Evolutionary conservation across 2,797 vertebrate species (phyloP), one percentile per base, ranked within the genome.

Genomic region (Protosalanx chinensis): DNA sequence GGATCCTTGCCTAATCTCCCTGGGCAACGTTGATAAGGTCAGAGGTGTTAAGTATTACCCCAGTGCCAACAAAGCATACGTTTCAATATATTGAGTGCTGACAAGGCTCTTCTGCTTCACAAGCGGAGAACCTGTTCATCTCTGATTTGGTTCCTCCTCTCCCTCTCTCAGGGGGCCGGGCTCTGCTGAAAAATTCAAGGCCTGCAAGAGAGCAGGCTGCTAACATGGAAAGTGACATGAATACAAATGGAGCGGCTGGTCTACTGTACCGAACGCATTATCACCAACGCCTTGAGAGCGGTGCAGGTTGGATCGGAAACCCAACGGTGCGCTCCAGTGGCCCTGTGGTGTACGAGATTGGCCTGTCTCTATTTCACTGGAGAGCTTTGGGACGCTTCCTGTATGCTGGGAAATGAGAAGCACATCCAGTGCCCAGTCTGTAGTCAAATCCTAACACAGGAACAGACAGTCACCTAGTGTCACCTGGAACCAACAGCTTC

Each of bases 71-170:
- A 81, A 76, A 7, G 73, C 76, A 79, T 71, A 75, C 61, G 80
- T 84, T 80, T 80, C 67, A 67, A 75, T 82, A 41, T 56, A 69
- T 13, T 72, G 71, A 81, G 23, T 84, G 85, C 88, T 83, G 87
- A 88, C 83, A 72, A 65, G 7, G 80, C 78, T 32, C 53, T 79
- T 82, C 74, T 27, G 79, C 81, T 78, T 80, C 64, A 78, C 74
- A 78, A 77, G 80, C 72, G 66, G 30, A 32, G 51, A 81, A 71
- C 37, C 60, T 72, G 71, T 27, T 76, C 71, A 75, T 76, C 68
- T 70, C 35, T 76, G 70, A 85, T 80, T 83, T 72, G 49, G 74
- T 71, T 68, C 69, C 37, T 61, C 32, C 12, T 0, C 53, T 4
- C 33, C 56, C 57, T 32, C 13, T 32, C 41, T 27, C 23, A 27